These are phyloP conservation scores for Lagorchestes hirsutus DNA, from an alignment of 2,797 vertebrate species.

Conservation along the genomic window DNA sequence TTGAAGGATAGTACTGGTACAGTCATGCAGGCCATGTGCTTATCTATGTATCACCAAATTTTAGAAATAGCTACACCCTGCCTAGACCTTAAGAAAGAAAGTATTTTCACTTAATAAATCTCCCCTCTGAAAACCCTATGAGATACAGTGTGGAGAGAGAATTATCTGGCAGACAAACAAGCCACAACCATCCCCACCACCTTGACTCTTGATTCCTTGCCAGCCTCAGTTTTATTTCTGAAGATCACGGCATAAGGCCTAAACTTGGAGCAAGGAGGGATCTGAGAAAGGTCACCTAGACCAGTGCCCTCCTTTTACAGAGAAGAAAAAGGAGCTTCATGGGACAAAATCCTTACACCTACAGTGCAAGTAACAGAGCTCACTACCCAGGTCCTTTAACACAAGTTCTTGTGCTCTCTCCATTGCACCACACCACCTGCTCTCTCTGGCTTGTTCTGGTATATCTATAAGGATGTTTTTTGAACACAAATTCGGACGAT, in stretches of 20 bases:
- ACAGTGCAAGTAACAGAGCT: neutral
- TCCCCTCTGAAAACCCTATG: neutral
- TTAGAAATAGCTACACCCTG: conserved; percentile 42
- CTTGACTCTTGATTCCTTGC: fast-evolving
- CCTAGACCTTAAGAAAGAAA: conserved; percentile 47
- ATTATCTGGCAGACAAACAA: neutral
- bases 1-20: neutral
- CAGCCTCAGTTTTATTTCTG: neutral
- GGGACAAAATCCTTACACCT: conserved; percentile 33
- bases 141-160: neutral
- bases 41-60: conserved; percentile 3
- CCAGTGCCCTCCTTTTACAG: neutral
- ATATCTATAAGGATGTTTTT: conserved; percentile 56
- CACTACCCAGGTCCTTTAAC: neutral
- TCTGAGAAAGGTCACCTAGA: neutral
- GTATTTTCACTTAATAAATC: neutral
- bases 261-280: no score
- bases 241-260: neutral
- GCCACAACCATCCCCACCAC: neutral
- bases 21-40: neutral
- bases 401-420: neutral
- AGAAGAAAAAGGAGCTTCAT: neutral
- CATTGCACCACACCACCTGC: neutral
- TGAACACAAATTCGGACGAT: conserved; percentile 71
- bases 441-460: neutral